These are phyloP conservation scores for Ovis canadensis DNA, from an alignment of 2,113 vertebrate genomes.

Conservation along the genomic window DNA sequence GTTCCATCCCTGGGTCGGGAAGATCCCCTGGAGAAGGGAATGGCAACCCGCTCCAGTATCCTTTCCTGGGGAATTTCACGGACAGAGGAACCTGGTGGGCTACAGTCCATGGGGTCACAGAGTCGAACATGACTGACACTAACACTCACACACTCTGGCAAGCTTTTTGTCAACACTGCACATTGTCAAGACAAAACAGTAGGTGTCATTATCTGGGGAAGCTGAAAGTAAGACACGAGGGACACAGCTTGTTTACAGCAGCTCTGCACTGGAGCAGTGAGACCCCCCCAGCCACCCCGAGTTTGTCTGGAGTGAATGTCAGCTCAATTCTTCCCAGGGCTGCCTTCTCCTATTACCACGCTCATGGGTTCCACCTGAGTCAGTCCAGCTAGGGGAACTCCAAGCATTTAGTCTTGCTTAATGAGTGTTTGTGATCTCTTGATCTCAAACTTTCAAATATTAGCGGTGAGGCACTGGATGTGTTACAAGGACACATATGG, in stretches of 20 bases:
- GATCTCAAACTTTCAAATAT: background rate
- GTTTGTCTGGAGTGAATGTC: background rate
- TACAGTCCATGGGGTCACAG: background rate
- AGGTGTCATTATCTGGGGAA: accelerated
- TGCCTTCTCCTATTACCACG: background rate
- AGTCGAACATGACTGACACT: background rate
- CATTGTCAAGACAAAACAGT: too few relatives aligned
- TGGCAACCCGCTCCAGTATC: background rate
- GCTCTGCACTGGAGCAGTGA: accelerated
- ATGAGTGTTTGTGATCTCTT: background rate
- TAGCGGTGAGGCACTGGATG: accelerated
- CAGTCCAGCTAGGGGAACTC: background rate
- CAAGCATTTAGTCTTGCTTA: background rate
- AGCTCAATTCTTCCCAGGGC: background rate
- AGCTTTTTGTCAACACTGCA: background rate
- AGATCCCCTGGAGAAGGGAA: background rate
- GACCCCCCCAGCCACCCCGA: accelerated
- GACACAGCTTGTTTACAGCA: accelerated
- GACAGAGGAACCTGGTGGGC: background rate
- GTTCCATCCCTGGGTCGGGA: background rate
- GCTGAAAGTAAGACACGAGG: too few relatives aligned
- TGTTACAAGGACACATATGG: accelerated
- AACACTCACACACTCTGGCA: background rate
- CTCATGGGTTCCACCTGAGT: background rate
- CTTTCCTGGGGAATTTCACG: background rate